Conservation (phyloP, 2,113 vertebrate species). For the Gadus chalcogrammus region DNA sequence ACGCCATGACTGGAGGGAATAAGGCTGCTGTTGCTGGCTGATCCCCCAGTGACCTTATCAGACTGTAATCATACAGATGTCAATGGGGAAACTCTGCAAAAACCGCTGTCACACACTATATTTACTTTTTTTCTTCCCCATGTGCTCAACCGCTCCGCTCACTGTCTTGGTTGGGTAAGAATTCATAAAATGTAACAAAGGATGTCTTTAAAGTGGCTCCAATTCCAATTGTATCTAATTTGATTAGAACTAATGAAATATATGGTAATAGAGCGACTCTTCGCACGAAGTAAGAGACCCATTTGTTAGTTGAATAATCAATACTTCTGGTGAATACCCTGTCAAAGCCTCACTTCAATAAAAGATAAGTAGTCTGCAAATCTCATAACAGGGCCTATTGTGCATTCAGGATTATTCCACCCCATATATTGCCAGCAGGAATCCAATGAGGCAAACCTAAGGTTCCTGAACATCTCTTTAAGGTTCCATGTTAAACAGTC, state of each 20-base stretch:
- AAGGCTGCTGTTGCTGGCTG: slow-evolving; percentile 47
- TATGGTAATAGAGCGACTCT: slow-evolving; percentile 34
- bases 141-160: background rate
- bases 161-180: slow-evolving; percentile 34
- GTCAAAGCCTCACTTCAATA: background rate
- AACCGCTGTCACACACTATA: slow-evolving; percentile 47
- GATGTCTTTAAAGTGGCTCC: slow-evolving; percentile 15
- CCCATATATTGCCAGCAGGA: no score
- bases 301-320: slow-evolving; percentile 22
- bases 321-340: no score
- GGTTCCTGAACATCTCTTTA: no score
- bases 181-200: slow-evolving; percentile 42
- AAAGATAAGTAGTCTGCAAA: background rate
- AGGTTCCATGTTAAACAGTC: no score
- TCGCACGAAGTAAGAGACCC: slow-evolving; percentile 4
- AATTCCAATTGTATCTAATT: slow-evolving; percentile 38
- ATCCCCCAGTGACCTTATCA: slow-evolving; percentile 65
- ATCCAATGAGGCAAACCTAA: no score
- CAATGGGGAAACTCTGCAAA: slow-evolving; percentile 41
- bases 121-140: background rate
- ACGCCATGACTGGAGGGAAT: slow-evolving; percentile 57
- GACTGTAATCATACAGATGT: slow-evolving; percentile 33
- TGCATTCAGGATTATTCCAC: no score
- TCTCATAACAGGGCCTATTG: no score
- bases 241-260: slow-evolving; percentile 48